These are phyloP conservation scores for Myioborus melanocephalus DNA, from an alignment of 2,797 vertebrate species.

Conservation along the genomic window DNA sequence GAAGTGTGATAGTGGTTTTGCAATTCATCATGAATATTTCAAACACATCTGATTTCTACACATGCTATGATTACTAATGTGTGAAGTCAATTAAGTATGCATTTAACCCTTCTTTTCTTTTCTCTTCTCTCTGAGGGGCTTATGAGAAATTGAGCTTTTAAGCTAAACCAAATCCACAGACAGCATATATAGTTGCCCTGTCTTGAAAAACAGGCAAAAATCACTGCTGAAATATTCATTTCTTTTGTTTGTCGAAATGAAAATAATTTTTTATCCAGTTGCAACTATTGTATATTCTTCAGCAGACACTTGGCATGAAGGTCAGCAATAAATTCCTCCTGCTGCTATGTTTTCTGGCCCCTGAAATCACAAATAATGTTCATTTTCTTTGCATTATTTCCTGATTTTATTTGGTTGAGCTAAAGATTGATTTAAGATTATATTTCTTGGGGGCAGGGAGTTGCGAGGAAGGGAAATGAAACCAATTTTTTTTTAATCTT, in stretches of 20 bases:
- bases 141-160: not conserved
- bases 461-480: constrained; percentile 7
- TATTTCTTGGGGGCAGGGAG: not conserved
- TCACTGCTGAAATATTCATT: not conserved
- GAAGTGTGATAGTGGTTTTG: not conserved
- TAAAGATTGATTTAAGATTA: constrained; percentile 27
- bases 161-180: not conserved
- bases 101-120: not conserved
- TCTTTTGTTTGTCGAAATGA: not conserved
- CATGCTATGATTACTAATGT: not conserved
- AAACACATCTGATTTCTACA: constrained; percentile 29
- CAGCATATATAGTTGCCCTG: not conserved
- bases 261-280: constrained; percentile 8
- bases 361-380: constrained; percentile 26
- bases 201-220: not conserved
- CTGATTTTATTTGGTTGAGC: constrained; percentile 1
- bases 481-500: not conserved
- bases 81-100: constrained; percentile 7
- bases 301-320: not conserved
- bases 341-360: not conserved
- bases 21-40: constrained; percentile 37
- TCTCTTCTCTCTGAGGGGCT: not conserved
- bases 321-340: constrained; percentile 46
- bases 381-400: constrained; percentile 50
- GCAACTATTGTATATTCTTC: not conserved